Evolutionary conservation across 2,888 invertebrate species (phyloP).

Genomic region (Eustalomyia histrio): DNA sequence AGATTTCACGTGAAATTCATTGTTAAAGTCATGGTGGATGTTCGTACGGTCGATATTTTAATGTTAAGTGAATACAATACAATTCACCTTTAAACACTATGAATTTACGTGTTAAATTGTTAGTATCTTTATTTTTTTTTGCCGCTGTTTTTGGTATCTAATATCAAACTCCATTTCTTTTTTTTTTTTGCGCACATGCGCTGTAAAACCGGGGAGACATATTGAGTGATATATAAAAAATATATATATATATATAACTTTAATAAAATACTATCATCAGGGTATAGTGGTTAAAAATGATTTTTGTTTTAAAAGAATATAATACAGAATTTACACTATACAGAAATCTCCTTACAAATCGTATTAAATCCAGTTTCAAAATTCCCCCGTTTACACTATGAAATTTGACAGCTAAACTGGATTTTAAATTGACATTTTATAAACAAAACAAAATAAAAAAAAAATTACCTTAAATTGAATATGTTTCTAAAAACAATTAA

Average conservation of each 20-base stretch:
- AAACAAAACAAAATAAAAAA: too few relatives aligned
- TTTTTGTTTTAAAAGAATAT: background rate
- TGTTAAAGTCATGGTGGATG: background rate
- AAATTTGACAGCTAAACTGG: too few relatives aligned
- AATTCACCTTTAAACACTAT: background rate
- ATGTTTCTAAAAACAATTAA: too few relatives aligned
- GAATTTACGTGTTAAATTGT: background rate
- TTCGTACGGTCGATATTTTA: constrained; percentile 20
- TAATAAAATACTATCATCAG: constrained; percentile 59
- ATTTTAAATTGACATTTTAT: too few relatives aligned
- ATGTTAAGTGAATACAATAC: background rate
- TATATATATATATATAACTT: constrained; percentile 25
- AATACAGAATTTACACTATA: too few relatives aligned
- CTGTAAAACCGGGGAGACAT: constrained; percentile 12
- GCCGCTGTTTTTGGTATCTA: constrained; percentile 20
- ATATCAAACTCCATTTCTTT: constrained; percentile 41
- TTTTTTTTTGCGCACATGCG: constrained; percentile 49
- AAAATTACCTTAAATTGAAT: too few relatives aligned
- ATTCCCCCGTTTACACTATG: too few relatives aligned
- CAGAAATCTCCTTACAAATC: too few relatives aligned
- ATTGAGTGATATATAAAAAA: background rate
- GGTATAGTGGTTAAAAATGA: constrained; percentile 33
- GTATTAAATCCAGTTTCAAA: too few relatives aligned
- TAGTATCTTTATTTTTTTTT: background rate
- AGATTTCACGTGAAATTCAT: constrained; percentile 47